A percentile compares a stretch with the other conserved stretches of the same genome.
phyloP scores from a whole-genome alignment of 2,888 invertebrate genomes.

The Phyllotreta cruciferae region DNA sequence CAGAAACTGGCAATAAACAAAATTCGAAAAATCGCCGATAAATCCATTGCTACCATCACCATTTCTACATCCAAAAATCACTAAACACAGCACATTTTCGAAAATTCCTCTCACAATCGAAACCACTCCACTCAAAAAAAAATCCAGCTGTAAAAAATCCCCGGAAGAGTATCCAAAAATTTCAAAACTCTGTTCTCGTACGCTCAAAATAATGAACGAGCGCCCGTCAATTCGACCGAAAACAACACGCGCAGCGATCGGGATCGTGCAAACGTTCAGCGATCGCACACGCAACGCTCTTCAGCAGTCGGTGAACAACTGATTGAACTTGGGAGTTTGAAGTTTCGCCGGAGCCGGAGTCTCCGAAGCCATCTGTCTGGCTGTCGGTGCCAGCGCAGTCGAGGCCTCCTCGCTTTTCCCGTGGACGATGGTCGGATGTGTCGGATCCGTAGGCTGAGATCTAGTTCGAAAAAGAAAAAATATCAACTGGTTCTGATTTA shows the following conservation, averaged over 20 bases:
- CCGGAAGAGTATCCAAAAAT: slow-evolving; percentile 12
- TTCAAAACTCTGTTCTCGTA: neutral
- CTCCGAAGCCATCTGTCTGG: slow-evolving; percentile 39
- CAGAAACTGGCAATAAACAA: slow-evolving; percentile 18
- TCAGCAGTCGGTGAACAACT: slow-evolving; percentile 34
- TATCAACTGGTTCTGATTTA: slow-evolving; percentile 54
- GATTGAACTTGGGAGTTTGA: slow-evolving; percentile 32
- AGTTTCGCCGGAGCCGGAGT: neutral
- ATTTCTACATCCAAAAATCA: slow-evolving; percentile 14
- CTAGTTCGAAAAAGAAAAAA: slow-evolving; percentile 49
- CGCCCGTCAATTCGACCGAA: no score
- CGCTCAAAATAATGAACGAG: no score
- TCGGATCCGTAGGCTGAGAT: slow-evolving; percentile 42
- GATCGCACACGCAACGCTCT: slow-evolving; percentile 29
- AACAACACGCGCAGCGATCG: slow-evolving; percentile 19
- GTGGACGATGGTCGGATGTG: slow-evolving; percentile 38
- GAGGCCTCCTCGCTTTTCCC: slow-evolving; percentile 28
- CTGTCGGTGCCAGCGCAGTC: slow-evolving; percentile 35
- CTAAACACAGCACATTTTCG: slow-evolving; percentile 32
- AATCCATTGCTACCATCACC: slow-evolving; percentile 31
- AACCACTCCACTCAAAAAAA: slow-evolving; percentile 25
- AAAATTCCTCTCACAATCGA: slow-evolving; percentile 16
- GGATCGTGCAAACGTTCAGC: slow-evolving; percentile 17
- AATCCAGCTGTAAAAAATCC: slow-evolving; percentile 9
- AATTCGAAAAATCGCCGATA: slow-evolving; percentile 12